Conservation (phyloP, 2,888 invertebrate genomes). For the Drosophila limbata region DNA sequence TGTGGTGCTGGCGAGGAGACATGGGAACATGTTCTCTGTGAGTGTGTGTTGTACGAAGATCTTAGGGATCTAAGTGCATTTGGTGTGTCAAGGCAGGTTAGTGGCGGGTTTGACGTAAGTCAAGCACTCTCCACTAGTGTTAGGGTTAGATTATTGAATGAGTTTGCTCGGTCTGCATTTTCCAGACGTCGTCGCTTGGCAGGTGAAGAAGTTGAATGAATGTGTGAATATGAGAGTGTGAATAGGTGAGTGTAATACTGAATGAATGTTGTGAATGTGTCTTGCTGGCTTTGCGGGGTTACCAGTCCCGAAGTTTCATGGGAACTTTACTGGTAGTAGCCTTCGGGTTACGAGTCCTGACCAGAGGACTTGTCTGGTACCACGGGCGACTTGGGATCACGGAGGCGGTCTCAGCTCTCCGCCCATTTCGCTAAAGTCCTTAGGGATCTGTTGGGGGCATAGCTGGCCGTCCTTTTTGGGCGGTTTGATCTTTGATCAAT, state of each 20-base stretch:
- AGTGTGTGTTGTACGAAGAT: no score
- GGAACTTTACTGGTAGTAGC: not conserved
- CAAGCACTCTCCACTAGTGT: no score
- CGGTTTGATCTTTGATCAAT: no score
- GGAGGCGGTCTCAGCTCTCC: not conserved
- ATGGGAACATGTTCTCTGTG: no score
- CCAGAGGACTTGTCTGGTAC: not conserved
- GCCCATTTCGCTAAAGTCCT: not conserved
- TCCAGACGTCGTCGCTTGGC: not conserved
- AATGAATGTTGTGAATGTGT: not conserved
- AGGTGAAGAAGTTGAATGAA: not conserved
- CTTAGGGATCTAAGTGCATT: no score
- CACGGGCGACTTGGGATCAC: not conserved
- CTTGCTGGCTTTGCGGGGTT: not conserved
- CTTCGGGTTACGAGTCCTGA: not conserved
- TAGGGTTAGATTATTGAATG: slow-evolving; percentile 5
- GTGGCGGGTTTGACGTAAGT: no score
- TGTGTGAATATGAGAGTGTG: no score
- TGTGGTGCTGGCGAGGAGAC: no score
- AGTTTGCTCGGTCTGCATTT: slow-evolving; percentile 6
- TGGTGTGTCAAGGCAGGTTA: no score
- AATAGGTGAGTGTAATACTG: no score
- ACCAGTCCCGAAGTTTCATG: no score
- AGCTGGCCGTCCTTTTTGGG: no score
- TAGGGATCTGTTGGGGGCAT: not conserved